Evolutionary conservation across 2,888 invertebrate genomes (phyloP).

Genomic region (Lithophane semibrunnea): DNA sequence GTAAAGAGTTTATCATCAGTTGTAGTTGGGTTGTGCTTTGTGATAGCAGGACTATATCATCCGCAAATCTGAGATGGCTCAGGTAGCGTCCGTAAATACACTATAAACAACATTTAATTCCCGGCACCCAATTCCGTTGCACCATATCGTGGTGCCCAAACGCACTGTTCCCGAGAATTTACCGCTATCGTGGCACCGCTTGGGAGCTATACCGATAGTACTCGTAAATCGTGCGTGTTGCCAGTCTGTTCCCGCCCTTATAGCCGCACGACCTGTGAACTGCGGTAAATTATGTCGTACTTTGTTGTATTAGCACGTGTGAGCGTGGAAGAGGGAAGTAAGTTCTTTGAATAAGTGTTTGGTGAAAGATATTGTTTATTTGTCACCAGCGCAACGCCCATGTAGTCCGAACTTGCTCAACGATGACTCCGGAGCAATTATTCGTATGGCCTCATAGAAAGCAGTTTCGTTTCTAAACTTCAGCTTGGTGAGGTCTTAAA

Average conservation of each 20-base stretch:
- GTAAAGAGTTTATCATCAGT: too few species aligned
- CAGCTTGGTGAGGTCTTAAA: too few species aligned
- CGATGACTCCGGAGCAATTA: too few species aligned
- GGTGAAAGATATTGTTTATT: background rate
- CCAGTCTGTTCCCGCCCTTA: conserved; percentile 31
- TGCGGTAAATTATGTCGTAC: conserved; percentile 36
- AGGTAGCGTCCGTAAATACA: too few species aligned
- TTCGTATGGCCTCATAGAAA: too few species aligned
- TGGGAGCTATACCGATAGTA: conserved; percentile 40
- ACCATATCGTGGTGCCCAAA: conserved; percentile 28
- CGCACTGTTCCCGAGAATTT: conserved; percentile 37
- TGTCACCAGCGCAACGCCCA: background rate
- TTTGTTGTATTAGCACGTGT: conserved; percentile 30
- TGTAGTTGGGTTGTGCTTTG: too few species aligned
- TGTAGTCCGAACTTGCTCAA: background rate
- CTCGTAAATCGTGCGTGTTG: conserved; percentile 51
- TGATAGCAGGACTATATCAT: too few species aligned
- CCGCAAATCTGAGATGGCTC: too few species aligned
- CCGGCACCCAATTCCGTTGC: conserved; percentile 18
- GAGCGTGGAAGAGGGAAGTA: background rate
- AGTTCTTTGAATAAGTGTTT: background rate
- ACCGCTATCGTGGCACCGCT: conserved; percentile 30
- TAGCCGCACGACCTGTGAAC: conserved; percentile 29
- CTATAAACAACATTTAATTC: conserved; percentile 16
- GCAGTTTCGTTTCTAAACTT: background rate